phyloP scores from a whole-genome alignment of 2,113 vertebrate species.

The Herpailurus yagouaroundi region DNA sequence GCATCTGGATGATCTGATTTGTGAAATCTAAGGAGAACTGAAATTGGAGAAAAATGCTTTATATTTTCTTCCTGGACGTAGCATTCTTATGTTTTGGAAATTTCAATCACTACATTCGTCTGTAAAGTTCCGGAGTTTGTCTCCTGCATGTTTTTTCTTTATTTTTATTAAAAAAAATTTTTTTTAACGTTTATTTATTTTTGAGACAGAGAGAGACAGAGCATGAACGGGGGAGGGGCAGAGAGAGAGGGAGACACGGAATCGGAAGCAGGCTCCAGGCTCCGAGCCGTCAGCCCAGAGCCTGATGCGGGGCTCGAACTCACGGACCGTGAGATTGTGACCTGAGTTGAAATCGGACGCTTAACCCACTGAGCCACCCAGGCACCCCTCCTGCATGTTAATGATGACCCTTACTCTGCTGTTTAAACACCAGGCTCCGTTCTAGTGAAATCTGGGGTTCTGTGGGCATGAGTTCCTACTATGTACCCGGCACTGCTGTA shows the following conservation, averaged over 20 bases:
- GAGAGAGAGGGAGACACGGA: too few relatives aligned
- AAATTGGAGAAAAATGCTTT: background rate
- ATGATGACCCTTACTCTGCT: background rate
- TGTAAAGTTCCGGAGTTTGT: background rate
- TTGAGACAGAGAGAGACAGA: too few relatives aligned
- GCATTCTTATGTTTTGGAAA: background rate
- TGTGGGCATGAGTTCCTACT: background rate
- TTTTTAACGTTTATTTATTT: too few relatives aligned
- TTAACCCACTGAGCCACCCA: too few relatives aligned
- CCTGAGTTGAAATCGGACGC: too few relatives aligned
- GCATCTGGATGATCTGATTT: background rate
- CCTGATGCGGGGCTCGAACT: accelerated
- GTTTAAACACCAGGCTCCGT: background rate
- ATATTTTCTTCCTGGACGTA: background rate
- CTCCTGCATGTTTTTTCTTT: too few relatives aligned
- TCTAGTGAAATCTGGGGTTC: background rate
- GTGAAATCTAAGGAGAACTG: constrained; percentile 1
- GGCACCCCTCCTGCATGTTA: too few relatives aligned
- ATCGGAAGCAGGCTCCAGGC: too few relatives aligned
- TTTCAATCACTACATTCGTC: background rate
- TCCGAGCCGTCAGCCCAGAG: too few relatives aligned
- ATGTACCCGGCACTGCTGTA: background rate
- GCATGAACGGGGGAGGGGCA: too few relatives aligned
- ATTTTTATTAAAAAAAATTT: too few relatives aligned
- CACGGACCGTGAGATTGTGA: accelerated